These are phyloP conservation scores for Vollenhovia emeryi DNA, from an alignment of 1,140 invertebrate genomes.

Conservation along the genomic window DNA sequence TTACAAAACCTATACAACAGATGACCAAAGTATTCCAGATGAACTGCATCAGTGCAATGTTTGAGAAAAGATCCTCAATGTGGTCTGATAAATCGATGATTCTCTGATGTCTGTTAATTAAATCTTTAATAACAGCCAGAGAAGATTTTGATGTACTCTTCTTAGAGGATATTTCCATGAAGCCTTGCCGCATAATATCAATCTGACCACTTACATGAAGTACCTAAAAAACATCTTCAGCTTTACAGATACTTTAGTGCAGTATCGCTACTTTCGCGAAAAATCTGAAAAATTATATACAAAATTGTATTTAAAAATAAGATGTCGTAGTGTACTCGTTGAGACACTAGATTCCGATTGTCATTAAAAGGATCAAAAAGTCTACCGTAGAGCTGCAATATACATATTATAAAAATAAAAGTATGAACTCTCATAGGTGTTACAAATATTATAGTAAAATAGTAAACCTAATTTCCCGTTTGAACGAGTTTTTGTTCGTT, in stretches of 20 bases:
- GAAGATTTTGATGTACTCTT: background rate
- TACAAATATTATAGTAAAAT: background rate
- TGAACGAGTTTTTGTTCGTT: background rate
- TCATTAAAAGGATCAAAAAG: background rate
- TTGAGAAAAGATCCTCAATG: constrained; percentile 55
- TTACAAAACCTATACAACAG: constrained; percentile 54
- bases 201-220: constrained; percentile 58
- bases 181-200: constrained; percentile 49
- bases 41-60: constrained; percentile 56
- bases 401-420: background rate
- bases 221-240: constrained; percentile 42
- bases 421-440: background rate
- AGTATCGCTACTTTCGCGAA: background rate
- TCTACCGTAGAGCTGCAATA: background rate
- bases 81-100: constrained; percentile 48
- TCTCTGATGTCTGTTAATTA: constrained; percentile 54
- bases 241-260: background rate
- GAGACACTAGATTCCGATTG: background rate
- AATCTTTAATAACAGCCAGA: constrained; percentile 18
- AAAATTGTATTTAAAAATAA: background rate
- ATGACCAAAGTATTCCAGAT: constrained; percentile 61
- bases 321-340: background rate
- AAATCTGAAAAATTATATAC: constrained; percentile 2
- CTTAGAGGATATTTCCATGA: constrained; percentile 15
- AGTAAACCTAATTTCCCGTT: background rate